These are phyloP conservation scores for Catocala fraxini DNA, from an alignment of 2,888 invertebrate genomes.

Conservation along the genomic window DNA sequence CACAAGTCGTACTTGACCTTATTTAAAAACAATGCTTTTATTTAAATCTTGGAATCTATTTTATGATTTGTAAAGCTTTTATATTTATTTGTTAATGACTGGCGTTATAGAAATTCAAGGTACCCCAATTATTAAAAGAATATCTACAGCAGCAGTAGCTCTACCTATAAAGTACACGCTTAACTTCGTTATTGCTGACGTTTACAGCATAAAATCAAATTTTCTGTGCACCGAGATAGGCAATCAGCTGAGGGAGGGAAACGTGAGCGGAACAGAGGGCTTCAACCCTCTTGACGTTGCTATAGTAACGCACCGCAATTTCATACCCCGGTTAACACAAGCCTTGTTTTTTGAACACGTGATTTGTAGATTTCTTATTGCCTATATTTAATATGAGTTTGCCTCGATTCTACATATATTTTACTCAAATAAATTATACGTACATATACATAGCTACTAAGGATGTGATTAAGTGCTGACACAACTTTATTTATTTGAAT, in stretches of 20 bases:
- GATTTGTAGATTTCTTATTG: constrained; percentile 23
- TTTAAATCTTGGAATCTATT: constrained; percentile 21
- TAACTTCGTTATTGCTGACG: constrained; percentile 15
- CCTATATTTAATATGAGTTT: too few relatives aligned
- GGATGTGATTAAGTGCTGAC: too few relatives aligned
- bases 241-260: constrained; percentile 68
- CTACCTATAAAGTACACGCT: constrained; percentile 8
- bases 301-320: constrained; percentile 76
- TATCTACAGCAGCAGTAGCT: background rate
- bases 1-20: constrained; percentile 30
- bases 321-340: constrained; percentile 68
- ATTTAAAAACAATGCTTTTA: constrained; percentile 34
- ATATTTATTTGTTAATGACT: constrained; percentile 21
- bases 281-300: constrained; percentile 79
- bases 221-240: constrained; percentile 61
- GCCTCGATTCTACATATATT: too few relatives aligned
- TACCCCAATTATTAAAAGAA: constrained; percentile 6
- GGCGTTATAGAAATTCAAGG: constrained; percentile 12
- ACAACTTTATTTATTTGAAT: too few relatives aligned
- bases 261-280: constrained; percentile 66
- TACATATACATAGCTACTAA: too few relatives aligned
- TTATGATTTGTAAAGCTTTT: constrained; percentile 30
- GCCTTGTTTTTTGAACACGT: constrained; percentile 58
- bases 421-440: too few relatives aligned
- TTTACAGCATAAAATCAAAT: constrained; percentile 56